A percentile compares a stretch with the other conserved stretches of the same genome.
Evolutionary conservation across 2,113 vertebrate genomes (phyloP).

Genomic region (Dryoscopus gambensis): DNA sequence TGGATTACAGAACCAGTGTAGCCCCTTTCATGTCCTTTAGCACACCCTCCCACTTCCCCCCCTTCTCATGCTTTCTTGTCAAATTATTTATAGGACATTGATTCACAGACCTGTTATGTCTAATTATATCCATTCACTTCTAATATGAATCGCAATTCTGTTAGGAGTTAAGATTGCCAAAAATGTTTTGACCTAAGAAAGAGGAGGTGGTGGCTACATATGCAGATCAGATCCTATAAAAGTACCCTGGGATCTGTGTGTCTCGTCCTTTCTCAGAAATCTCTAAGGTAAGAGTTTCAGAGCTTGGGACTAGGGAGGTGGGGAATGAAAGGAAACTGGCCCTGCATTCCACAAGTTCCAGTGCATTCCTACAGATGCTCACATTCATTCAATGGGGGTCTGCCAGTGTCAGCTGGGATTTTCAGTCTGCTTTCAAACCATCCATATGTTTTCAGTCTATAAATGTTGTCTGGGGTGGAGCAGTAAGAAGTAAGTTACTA

Average conservation of each 20-base stretch:
- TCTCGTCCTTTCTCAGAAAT: conserved; percentile 63
- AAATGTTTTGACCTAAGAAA: conserved; percentile 70
- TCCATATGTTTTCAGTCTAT: background rate
- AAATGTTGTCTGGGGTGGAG: background rate
- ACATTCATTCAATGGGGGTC: background rate
- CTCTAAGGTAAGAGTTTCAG: conserved; percentile 66
- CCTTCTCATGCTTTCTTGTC: conserved; percentile 58
- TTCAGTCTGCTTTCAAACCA: background rate
- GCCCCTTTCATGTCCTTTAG: background rate
- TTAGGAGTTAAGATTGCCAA: conserved; percentile 67
- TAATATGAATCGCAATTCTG: conserved; percentile 71
- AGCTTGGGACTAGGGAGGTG: background rate
- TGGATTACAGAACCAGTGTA: background rate
- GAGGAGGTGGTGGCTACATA: conserved; percentile 69
- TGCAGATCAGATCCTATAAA: conserved; percentile 75
- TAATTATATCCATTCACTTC: conserved; percentile 81
- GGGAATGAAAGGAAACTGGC: background rate
- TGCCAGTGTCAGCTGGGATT: conserved; percentile 25
- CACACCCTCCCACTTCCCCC: background rate
- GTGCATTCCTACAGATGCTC: background rate
- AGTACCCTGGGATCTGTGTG: background rate
- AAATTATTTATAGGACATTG: conserved; percentile 76
- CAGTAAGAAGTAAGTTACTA: background rate
- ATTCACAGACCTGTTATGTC: conserved; percentile 68
- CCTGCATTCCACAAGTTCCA: conserved; percentile 30